Evolutionary conservation across 2,113 vertebrate genomes (phyloP).

Genomic region (Brachyistius frenatus): DNA sequence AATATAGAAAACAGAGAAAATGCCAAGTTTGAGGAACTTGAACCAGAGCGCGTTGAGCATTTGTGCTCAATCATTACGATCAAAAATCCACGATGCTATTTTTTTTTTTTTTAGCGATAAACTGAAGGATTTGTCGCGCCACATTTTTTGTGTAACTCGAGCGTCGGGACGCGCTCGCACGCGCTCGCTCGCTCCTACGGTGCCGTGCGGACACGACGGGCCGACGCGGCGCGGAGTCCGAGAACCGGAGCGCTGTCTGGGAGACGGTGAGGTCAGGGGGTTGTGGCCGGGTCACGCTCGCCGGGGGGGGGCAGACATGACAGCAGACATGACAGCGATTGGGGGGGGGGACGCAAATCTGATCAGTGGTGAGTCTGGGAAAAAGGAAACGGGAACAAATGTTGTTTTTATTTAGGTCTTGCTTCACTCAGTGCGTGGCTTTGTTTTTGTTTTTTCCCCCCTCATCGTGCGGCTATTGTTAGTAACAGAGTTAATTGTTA

Average conservation of each 20-base stretch:
- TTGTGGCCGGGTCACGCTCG: slow-evolving; percentile 76
- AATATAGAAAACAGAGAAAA: background rate
- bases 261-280: slow-evolving; percentile 78
- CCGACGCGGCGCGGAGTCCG: slow-evolving; percentile 33
- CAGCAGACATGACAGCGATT: slow-evolving; percentile 55
- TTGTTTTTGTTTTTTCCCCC: background rate
- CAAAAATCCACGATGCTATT: too few species aligned
- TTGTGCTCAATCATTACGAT: background rate
- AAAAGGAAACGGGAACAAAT: slow-evolving; percentile 42
- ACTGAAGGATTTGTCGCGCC: background rate
- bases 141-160: too few species aligned
- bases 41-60: too few species aligned
- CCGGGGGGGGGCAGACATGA: slow-evolving; percentile 64
- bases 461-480: slow-evolving; percentile 55
- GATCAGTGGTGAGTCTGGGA: slow-evolving; percentile 28
- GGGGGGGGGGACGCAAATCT: background rate
- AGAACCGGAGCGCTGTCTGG: slow-evolving; percentile 59
- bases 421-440: background rate
- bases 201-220: background rate
- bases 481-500: slow-evolving; percentile 71
- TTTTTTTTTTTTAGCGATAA: background rate
- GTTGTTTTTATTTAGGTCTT: slow-evolving; percentile 53
- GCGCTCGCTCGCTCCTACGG: too few species aligned
- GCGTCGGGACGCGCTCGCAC: too few species aligned
- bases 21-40: background rate